Base-by-base conservation (phyloP, 2,797 vertebrate genomes). In the Tolypeutes matacus region DNA sequence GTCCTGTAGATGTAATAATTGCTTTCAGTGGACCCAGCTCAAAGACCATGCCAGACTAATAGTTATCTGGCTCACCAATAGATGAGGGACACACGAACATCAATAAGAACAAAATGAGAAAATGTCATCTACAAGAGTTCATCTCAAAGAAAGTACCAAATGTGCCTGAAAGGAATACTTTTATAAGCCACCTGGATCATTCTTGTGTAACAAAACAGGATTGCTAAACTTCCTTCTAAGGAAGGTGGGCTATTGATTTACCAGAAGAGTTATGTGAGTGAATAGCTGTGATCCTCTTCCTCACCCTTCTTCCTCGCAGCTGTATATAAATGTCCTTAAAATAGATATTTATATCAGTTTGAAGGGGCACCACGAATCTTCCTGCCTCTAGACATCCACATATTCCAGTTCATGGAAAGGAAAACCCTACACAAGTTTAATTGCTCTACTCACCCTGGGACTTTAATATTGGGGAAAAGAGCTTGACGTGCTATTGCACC, bases 271-370 rank as follows among this genome's bases (percentile, higher is more conserved):
- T 84, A 62, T 23, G 13, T 75, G 34, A 91, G 75, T 53, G 53
- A 67, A 70, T 36, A 85, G 49, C 3, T 56, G 17, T 60, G 3
- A 67, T 69, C 15, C 23, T 72, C 20, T 12, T 93, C n/a, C 20
- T 46, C n/a, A 46, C 10, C 8, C 65, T 65, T 84, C 25, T 65
- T 34, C 17, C 15, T 49, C 80, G 39, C 1, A n/a, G 27, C 21
- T 89, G 80, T 86, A 81, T 85, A 92, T 21, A 92, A 3, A 64
- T 82, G 10, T 20, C 58, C 42, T 65, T 93, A 67, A 90, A 87
- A 83, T n/a, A 64, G 25, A 42, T 51, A 73, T 18, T 87, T 56
- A 51, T 60, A 42, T 60, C 58, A 36, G 20, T 73, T 73, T 88
- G 51, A 95, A 80, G 75, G 51, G 65, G 17, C 42, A 69, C 31